A percentile compares a stretch with the other conserved stretches of the same genome.
Evolutionary conservation across 2,888 invertebrate species (phyloP).

Genomic region (Tipula lateralis): DNA sequence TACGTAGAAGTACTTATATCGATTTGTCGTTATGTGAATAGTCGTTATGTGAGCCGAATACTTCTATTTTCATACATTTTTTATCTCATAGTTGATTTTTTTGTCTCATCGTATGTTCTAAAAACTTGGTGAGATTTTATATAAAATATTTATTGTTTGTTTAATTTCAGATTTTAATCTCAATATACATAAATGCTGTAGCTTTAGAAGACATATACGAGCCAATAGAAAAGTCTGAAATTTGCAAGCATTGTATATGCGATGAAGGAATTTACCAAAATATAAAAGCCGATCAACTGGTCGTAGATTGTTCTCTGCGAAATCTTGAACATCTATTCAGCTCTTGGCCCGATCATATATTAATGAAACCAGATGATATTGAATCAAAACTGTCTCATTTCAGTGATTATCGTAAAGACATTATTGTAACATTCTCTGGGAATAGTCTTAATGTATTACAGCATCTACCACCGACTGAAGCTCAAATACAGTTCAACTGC

Average conservation of each 20-base stretch:
- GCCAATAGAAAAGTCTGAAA: background rate
- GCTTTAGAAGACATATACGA: background rate
- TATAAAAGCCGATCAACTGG: slow-evolving; percentile 38
- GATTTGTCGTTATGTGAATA: no score
- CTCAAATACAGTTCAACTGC: slow-evolving; percentile 43
- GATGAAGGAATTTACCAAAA: slow-evolving; percentile 35
- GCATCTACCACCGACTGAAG: slow-evolving; percentile 46
- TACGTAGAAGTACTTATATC: no score
- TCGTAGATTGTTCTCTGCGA: slow-evolving; percentile 43
- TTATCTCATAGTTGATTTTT: no score
- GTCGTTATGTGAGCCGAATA: no score
- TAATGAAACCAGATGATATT: background rate
- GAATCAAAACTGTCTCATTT: background rate
- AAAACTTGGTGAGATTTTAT: no score
- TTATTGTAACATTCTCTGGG: slow-evolving; percentile 44
- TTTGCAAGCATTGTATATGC: background rate
- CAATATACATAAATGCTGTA: background rate
- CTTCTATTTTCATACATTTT: no score
- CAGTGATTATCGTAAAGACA: slow-evolving; percentile 38
- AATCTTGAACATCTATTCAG: slow-evolving; percentile 45
- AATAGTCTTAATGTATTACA: slow-evolving; percentile 43
- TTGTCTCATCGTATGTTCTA: no score
- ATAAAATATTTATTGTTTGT: background rate
- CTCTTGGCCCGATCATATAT: slow-evolving; percentile 43
- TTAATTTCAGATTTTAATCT: background rate